Evolutionary conservation across 35 echinoderm and acorn worm genomes (phyloP), one percentile per base, ranked within the genome.

Genomic region (Patiria miniata): DNA sequence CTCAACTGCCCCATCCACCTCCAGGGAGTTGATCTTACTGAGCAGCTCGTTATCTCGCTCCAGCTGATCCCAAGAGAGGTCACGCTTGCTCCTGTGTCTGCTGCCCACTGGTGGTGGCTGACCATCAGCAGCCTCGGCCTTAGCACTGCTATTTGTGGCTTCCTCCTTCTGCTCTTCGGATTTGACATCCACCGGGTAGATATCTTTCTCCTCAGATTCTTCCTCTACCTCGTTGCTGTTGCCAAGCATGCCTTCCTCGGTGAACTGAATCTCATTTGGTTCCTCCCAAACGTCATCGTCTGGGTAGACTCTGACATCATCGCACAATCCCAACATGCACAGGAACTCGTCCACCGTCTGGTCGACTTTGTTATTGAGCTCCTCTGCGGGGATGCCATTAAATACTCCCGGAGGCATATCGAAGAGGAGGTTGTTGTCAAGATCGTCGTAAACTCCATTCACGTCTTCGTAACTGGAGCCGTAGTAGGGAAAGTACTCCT

Each of bases 41-140:
- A 73, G 23, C 29, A 73, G 26, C 10, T 73, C 65, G 29, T 10
- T 14, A 73, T 34, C 65, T 73, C 29, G 29, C 26, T 30, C 65
- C 14, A 34, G 65, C 2, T 73, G 2, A 73, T 73, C 65, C 65
- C 65, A 73, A 10, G 65, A 73, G 14, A 73, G 65, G 65, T 73
- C 65, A 32, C 65, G 65, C 65, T 73, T 73, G 65, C 65, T 73
- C 34, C 65, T n/a, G 34, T 73, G 65, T 73, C 29, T 73, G 65
- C 26, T 30, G 29, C 65, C 65, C 7, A 14, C 65, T 34, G 23
- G 26, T 10, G 65, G 26, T 30, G 65, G 29, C 34, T 26, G 12
- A 28, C 26, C 65, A 73, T 73, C 65, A 22, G 10, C 65, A 9
- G 14, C 34, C 26, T 32, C 65, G 9, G 8, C 65, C 34, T 26